Evolutionary conservation across 1,140 invertebrate genomes (phyloP), one percentile per base, ranked within the genome.

Genomic region (Helicoverpa armigera): DNA sequence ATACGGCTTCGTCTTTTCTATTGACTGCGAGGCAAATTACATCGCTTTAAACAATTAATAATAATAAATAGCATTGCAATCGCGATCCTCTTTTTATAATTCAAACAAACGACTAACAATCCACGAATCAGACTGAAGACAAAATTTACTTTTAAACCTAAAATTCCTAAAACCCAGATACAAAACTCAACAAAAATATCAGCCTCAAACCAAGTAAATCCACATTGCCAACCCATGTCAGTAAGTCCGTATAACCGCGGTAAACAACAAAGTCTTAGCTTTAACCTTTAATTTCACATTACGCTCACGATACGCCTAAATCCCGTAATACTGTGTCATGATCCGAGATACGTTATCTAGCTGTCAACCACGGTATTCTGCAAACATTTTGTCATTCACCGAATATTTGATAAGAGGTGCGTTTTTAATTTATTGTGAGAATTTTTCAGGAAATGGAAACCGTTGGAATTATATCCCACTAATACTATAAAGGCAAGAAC

Each of bases 201-300:
- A 35, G 3, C 35, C 7, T 35, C 23, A 2, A 60, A 56, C 1
- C 1, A n/a, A n/a, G 5, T 1, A 13, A 0, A 3, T 50, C 50
- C 14, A 29, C 1, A 75, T 18, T 50, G 12, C 35, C 48, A 4
- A 18, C 4, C 3, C 16, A 16, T 12, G 4, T 29, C 1, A 48
- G 16, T 35, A 61, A n/a, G 11, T 74, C 72, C 58, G 48, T 14
- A 3, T 14, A 29, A n/a, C n/a, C 18, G 43, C 18, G 43, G 56
- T 53, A 73, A 63, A 63, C 74, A 76, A 43, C 69, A 73, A 60
- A 50, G 56, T 63, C 56, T 76, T 63, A 76, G n/a, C 60, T 14
- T 7, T 76, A 76, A 61, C 74, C 48, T 76, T 63, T 76, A 76
- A 76, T 61, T 63, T 76, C 58, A 76, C 74, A 63, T 63, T 63